Base-by-base conservation (phyloP, 2,113 vertebrate genomes). In the Gopherus evgoodei region DNA sequence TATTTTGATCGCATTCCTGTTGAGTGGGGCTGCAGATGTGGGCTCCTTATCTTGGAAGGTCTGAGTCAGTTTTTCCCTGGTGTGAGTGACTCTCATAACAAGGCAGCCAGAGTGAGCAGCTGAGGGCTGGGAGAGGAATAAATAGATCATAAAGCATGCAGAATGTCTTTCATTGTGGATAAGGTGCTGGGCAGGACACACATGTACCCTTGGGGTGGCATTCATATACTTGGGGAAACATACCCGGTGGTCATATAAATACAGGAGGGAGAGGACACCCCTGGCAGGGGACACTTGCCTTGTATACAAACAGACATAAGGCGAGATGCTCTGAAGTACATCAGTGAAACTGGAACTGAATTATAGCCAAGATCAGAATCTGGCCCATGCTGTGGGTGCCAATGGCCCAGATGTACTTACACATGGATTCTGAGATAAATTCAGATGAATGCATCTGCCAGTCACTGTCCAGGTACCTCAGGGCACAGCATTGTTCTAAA, bases 51-150 rank as follows among this genome's bases (percentile, higher is more conserved):
- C 97, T 97, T 44, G 79, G 92, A 95, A 96, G 94, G 69, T 96
- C 95, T 97, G 97, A 97, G 95, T 97, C 97, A 97, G 95, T 94
- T 96, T 97, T 97, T 95, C 96, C 95, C 92, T 49, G n/a, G 89
- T 14, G 19, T 95, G 92, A 94, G 19, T 95, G 92, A 94, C 2
- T 86, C 50, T 75, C 65, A 47, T 76, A 86, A 76, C 25, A 76
- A 76, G n/a, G 35, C 25, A 38, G 65, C 11, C 75, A 29, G 89
- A 92, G 93, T 95, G 92, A 89, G 95, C 94, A 88, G 95, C 94
- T 95, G 94, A 96, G 89, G 86, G 82, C 72, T 91, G 83, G 53
- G 62, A 56, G 83, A 97, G 94, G 82, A 97, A 97, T 95, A 95
- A 96, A 97, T 95, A 97, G 88, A 85, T 95, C 85, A 91, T 24